Evolutionary conservation across 2,888 invertebrate genomes (phyloP), one percentile per base, ranked within the genome.

Genomic region (Poecilus cupreus): DNA sequence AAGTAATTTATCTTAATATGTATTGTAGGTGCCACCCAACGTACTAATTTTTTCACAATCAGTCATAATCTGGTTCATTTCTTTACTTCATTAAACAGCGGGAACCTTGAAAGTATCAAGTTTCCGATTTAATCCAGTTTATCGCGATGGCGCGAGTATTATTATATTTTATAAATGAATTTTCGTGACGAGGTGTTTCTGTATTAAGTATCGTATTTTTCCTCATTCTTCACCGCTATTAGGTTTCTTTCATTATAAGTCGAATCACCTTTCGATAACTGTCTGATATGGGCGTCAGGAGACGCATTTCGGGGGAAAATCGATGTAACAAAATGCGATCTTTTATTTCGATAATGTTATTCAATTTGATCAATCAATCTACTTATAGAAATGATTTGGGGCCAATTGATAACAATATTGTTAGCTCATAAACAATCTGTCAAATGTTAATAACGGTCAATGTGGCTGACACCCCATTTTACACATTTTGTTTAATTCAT

Each of bases 161-260:
- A 39, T 70, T 70, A 70, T 70, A 43, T 60, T 70, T 39, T 70
- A 70, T 70, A 70, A 70, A 70, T 70, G 70, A 70, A 70, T 39
- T 39, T 70, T 39, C 70, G 70, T 70, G 70, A 39, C 70, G 70
- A 70, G 39, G 70, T 37, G n/a, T 60, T 60, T 54, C 43, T 60
- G 24, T 24, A 24, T 26, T 26, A 26, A 60, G 26, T 60, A 60
- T 60, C 60, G 60, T n/a, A 60, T 60, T 60, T 60, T 60, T 60
- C 13, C 26, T 26, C 26, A 26, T 60, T 60, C 54, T 60, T 60
- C 24, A 26, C 13, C 60, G n/a, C 24, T 26, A 60, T 60, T 60
- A 60, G 24, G 26, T 60, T 60, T 20, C 54, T 54, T 54, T 24
- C 60, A 5, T 43, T 43, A 43, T n/a, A 43, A 43, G n/a, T 11